phyloP scores from a whole-genome alignment of 2,797 vertebrate species.

The Hydrocynus forskahlii region DNA sequence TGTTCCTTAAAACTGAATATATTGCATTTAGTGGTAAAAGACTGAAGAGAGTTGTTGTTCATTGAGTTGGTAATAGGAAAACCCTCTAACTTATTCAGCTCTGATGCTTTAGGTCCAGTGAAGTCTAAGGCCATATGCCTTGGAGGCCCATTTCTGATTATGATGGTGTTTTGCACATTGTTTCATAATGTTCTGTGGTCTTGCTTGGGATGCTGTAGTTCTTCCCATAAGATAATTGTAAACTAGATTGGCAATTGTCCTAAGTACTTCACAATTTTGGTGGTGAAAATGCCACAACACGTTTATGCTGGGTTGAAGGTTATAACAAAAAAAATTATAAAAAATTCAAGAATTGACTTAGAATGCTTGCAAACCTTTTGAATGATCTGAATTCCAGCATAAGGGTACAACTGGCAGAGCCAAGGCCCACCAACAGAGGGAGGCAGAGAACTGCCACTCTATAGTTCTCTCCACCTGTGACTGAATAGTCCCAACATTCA shows the following conservation, averaged over 20 bases:
- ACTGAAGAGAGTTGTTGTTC: not conserved
- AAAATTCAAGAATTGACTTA: too few relatives aligned
- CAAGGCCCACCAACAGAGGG: too few relatives aligned
- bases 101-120: not conserved
- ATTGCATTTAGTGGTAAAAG: not conserved
- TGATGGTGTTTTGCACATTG: not conserved
- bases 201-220: not conserved
- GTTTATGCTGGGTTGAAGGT: too few relatives aligned
- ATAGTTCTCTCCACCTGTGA: too few relatives aligned
- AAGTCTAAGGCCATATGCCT: not conserved
- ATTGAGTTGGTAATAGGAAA: too few relatives aligned
- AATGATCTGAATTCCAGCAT: too few relatives aligned
- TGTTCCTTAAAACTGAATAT: not conserved
- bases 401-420: too few relatives aligned
- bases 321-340: too few relatives aligned
- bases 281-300: too few relatives aligned
- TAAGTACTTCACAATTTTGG: not conserved
- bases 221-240: not conserved
- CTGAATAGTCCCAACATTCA: too few relatives aligned
- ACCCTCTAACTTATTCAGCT: not conserved
- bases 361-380: too few relatives aligned
- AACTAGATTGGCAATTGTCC: not conserved
- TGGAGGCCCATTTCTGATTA: not conserved
- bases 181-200: not conserved
- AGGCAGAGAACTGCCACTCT: too few relatives aligned